Evolutionary conservation across 2,113 vertebrate species (phyloP).

Genomic region (Sphyrna mokarran): DNA sequence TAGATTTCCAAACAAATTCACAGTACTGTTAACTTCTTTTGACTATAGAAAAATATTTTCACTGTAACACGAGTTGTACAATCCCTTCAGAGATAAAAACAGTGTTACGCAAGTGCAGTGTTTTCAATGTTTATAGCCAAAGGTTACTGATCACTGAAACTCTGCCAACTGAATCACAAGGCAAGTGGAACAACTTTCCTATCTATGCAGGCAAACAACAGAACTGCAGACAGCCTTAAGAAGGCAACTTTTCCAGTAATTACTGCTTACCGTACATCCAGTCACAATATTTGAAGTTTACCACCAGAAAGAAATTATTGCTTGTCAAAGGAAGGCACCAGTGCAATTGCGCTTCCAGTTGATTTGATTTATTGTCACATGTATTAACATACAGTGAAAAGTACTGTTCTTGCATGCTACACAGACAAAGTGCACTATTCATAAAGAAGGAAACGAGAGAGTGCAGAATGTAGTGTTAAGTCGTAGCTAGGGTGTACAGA

Average conservation of each 20-base stretch:
- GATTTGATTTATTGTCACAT: no score
- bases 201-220: conserved; percentile 28
- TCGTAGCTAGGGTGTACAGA: no score
- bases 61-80: conserved; percentile 5
- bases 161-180: conserved; percentile 35
- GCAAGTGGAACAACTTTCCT: conserved; percentile 18
- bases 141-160: conserved; percentile 27
- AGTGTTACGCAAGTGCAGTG: conserved; percentile 13
- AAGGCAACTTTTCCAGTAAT: not conserved
- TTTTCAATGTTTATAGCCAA: conserved; percentile 21
- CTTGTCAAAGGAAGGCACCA: not conserved
- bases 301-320: not conserved
- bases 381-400: no score
- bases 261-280: not conserved
- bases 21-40: not conserved
- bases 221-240: not conserved
- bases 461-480: no score
- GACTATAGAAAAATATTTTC: conserved; percentile 11
- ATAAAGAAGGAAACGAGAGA: no score
- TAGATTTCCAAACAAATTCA: not conserved
- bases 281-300: not conserved
- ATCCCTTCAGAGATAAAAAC: conserved; percentile 30
- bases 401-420: no score
- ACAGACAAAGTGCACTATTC: no score
- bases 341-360: not conserved